These are phyloP conservation scores for Caenorhabditis sp. DNA, from an alignment of 2,888 invertebrate genomes.

Conservation along the genomic window DNA sequence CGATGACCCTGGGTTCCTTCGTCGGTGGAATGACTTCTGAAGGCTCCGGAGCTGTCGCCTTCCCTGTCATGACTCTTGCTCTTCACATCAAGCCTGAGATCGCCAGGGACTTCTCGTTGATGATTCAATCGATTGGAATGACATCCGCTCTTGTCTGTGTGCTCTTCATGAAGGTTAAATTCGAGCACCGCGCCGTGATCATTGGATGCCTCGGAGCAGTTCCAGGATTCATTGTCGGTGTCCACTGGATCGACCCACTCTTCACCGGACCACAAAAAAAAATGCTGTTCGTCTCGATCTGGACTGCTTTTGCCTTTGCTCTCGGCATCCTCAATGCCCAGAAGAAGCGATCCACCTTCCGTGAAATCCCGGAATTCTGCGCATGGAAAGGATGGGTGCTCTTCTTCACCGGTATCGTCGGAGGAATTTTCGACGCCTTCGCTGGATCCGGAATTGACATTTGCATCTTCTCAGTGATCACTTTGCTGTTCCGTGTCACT, in stretches of 20 bases:
- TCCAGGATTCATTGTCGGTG: constrained; percentile 81
- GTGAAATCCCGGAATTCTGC: constrained; percentile 75
- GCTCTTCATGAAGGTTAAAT: constrained; percentile 80
- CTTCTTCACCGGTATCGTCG: constrained; percentile 80
- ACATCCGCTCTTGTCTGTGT: constrained; percentile 81
- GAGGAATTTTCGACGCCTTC: constrained; percentile 82
- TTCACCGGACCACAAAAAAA: constrained; percentile 82
- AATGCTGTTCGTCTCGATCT: constrained; percentile 83
- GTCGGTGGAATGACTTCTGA: constrained; percentile 82
- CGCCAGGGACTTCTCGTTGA: constrained; percentile 79
- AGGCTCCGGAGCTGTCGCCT: constrained; percentile 81
- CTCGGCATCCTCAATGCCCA: constrained; percentile 82
- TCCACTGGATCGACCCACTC: constrained; percentile 78
- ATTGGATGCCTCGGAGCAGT: constrained; percentile 79
- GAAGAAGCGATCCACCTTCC: constrained; percentile 76
- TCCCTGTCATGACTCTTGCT: constrained; percentile 81
- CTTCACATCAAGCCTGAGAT: constrained; percentile 76
- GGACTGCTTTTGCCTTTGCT: constrained; percentile 83
- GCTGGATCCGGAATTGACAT: constrained; percentile 83
- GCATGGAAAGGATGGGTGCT: constrained; percentile 79
- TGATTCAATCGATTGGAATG: constrained; percentile 82
- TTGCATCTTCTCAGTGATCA: constrained; percentile 81
- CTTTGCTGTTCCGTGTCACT: constrained; percentile 78
- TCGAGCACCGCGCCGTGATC: constrained; percentile 79
- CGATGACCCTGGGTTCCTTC: constrained; percentile 82